These are phyloP conservation scores for Drosophila testacea DNA, from an alignment of 2,888 invertebrate species.

Conservation along the genomic window DNA sequence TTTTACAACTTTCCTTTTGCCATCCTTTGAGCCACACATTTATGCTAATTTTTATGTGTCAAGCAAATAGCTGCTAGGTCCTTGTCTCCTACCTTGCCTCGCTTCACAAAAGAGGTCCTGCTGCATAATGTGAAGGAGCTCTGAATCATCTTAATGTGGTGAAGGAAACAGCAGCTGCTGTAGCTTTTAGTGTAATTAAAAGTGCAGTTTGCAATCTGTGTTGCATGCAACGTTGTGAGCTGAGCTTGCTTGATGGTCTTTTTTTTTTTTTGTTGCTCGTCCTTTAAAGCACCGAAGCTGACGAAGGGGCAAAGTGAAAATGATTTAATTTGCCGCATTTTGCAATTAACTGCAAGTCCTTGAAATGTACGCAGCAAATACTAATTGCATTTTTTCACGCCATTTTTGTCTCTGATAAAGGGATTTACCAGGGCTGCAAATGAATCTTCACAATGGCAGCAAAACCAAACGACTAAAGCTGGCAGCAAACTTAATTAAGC, in stretches of 20 bases:
- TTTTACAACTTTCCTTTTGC: constrained; percentile 72
- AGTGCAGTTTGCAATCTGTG: constrained; percentile 71
- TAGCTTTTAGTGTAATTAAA: constrained; percentile 83
- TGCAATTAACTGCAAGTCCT: constrained; percentile 74
- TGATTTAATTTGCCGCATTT: constrained; percentile 76
- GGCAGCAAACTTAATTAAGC: constrained; percentile 74
- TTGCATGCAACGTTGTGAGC: constrained; percentile 28
- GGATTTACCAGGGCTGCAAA: constrained; percentile 54
- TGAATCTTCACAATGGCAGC: constrained; percentile 49
- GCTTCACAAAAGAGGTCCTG: constrained; percentile 21
- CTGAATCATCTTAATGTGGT: constrained; percentile 31
- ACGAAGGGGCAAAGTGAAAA: constrained; percentile 34
- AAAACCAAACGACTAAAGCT: constrained; percentile 34
- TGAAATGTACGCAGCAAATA: constrained; percentile 65
- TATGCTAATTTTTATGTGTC: constrained; percentile 75
- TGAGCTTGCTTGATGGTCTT: constrained; percentile 35
- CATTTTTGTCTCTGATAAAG: constrained; percentile 56
- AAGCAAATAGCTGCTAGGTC: constrained; percentile 39
- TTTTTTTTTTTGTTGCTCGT: constrained; percentile 33
- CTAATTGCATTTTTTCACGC: constrained; percentile 80
- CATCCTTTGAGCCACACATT: constrained; percentile 50
- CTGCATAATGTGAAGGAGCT: constrained; percentile 23
- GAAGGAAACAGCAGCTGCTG: constrained; percentile 45
- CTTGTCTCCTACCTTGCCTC: not conserved
- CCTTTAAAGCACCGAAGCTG: constrained; percentile 31